Evolutionary conservation across 2,888 invertebrate genomes (phyloP).

Genomic region (Escarpia spicata): DNA sequence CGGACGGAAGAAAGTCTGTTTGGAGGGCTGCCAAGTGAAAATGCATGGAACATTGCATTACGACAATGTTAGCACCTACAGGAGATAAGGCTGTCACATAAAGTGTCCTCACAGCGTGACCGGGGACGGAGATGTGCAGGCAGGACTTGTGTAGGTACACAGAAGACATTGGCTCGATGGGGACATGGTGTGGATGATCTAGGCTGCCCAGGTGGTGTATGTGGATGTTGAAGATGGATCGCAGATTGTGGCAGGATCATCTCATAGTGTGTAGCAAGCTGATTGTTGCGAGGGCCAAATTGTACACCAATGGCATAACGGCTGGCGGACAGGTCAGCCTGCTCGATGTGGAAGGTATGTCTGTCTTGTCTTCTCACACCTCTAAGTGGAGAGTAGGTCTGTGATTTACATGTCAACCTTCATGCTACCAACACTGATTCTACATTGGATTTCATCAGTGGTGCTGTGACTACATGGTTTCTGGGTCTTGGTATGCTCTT

Average conservation of each 20-base stretch:
- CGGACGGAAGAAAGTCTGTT: not conserved
- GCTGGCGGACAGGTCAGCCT: not conserved
- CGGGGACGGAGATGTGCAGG: not conserved
- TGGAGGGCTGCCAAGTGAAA: not conserved
- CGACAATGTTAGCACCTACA: slow-evolving; percentile 13
- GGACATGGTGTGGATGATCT: not conserved
- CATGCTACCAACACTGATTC: too few relatives aligned
- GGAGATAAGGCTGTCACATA: not conserved
- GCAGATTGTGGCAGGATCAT: slow-evolving; percentile 40
- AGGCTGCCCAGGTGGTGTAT: not conserved
- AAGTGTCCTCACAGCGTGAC: not conserved
- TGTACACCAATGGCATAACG: slow-evolving; percentile 29
- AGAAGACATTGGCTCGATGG: not conserved
- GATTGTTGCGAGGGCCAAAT: slow-evolving; percentile 35
- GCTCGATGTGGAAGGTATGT: not conserved
- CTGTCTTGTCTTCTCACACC: not conserved
- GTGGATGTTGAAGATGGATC: slow-evolving; percentile 31
- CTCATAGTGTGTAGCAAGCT: slow-evolving; percentile 36
- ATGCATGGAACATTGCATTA: not conserved
- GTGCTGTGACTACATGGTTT: too few relatives aligned
- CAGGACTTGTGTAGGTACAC: not conserved
- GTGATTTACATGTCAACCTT: not conserved
- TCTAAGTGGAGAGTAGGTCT: not conserved
- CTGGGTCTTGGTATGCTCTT: too few relatives aligned
- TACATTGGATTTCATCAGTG: too few relatives aligned